Evolutionary conservation across 2,888 invertebrate species (phyloP).

Genomic region (Liodrosophila aerea): DNA sequence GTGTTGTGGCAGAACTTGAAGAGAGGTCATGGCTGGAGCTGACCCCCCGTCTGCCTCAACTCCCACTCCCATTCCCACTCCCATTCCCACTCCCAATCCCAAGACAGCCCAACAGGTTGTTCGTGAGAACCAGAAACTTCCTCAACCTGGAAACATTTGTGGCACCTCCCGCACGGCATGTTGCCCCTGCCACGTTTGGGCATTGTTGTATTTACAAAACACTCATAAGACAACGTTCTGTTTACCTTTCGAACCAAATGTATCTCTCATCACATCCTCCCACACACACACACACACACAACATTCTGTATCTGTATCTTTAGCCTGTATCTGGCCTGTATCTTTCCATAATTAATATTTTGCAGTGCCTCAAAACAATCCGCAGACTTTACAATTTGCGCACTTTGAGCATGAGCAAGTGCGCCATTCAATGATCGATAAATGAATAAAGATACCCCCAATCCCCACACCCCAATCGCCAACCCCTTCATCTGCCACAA

Average conservation of each 20-base stretch:
- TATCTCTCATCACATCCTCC: slow-evolving; percentile 28
- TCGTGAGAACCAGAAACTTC: slow-evolving; percentile 52
- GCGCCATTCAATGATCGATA: slow-evolving; percentile 11
- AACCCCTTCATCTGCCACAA: background rate
- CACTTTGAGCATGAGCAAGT: slow-evolving; percentile 13
- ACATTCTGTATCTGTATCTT: slow-evolving; percentile 13
- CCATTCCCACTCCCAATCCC: too few species aligned
- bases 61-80: background rate
- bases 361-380: slow-evolving; percentile 19
- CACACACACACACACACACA: background rate
- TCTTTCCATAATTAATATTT: slow-evolving; percentile 24
- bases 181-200: background rate
- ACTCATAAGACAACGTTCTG: slow-evolving; percentile 49
- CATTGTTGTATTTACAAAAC: slow-evolving; percentile 44
- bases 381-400: slow-evolving; percentile 37
- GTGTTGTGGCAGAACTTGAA: slow-evolving; percentile 30
- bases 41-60: slow-evolving; percentile 17
- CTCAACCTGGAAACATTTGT: slow-evolving; percentile 42
- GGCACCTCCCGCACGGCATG: background rate
- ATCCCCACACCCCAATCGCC: too few species aligned
- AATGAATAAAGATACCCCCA: slow-evolving; percentile 7
- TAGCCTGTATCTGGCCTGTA: slow-evolving; percentile 14
- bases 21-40: slow-evolving; percentile 51
- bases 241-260: slow-evolving; percentile 44
- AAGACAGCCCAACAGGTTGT: slow-evolving; percentile 40